Evolutionary conservation across 1,140 invertebrate genomes (phyloP), one percentile per base, ranked within the genome.

Genomic region (Samia ricini): DNA sequence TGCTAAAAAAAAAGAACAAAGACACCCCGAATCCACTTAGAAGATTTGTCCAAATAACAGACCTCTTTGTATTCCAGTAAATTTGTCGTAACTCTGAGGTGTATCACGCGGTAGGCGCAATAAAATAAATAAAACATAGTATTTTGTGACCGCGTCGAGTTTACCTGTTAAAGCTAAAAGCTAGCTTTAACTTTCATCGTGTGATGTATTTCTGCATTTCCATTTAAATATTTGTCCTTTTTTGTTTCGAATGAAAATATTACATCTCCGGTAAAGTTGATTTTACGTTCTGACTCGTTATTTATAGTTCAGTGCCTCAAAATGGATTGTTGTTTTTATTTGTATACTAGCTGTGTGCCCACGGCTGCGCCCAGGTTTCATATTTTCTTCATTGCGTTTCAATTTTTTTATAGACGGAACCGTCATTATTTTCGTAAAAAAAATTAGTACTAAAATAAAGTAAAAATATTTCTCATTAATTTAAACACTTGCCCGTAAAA

Each of bases 31-130:
- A 42, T 42, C 33, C 33, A 42, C n/a, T 42, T 42, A 42, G 4
- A 42, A 42, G 33, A 42, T 42, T 42, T 42, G 33, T 42, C 33
- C 33, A 42, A 42, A 42, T 42, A 42, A 42, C 33, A 42, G n/a
- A 42, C 33, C 33, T 42, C 33, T 42, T 15, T 42, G 33, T 42
- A 42, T 42, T 42, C 33, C 10, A 12, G 33, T 42, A 15, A 15
- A 42, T 42, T 15, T 15, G 26, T 29, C 6, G 26, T 10, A 5
- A 29, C 26, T 10, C 4, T 15, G 33, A 10, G 8, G 33, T 42
- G 33, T 42, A 42, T 42, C 33, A 42, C 33, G 4, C 12, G 33
- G 33, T 15, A 15, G 33, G 7, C n/a, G 33, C 4, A 42, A 42
- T 42, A 42, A 42, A 42, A 42, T 42, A 15, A 42, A 42, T 42